Evolutionary conservation across 2,888 invertebrate genomes (phyloP).

Genomic region (Pristionchus japonicus): DNA sequence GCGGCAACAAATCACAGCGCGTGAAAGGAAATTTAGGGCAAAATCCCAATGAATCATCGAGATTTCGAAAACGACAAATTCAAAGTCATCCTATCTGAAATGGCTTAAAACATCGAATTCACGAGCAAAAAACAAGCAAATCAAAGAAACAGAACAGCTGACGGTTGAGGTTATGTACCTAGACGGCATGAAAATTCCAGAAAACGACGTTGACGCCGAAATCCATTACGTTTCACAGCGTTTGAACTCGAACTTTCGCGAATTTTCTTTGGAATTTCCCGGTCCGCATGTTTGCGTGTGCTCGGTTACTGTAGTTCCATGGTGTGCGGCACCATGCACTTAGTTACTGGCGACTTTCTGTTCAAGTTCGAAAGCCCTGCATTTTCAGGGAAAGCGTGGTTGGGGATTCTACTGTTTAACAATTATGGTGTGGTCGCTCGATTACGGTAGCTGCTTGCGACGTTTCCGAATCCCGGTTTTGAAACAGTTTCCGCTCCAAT

Average conservation of each 20-base stretch:
- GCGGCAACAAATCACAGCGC: background rate
- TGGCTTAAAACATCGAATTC: background rate
- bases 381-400: background rate
- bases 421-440: background rate
- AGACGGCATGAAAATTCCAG: background rate
- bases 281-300: too few relatives aligned
- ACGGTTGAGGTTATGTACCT: background rate
- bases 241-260: conserved; percentile 30
- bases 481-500: background rate
- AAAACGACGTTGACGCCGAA: background rate
- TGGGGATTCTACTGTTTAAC: background rate
- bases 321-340: too few relatives aligned
- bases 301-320: too few relatives aligned
- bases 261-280: conserved; percentile 27
- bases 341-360: too few relatives aligned
- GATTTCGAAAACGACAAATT: background rate
- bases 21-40: background rate
- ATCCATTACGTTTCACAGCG: too few relatives aligned
- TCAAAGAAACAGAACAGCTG: background rate
- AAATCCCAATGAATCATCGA: background rate
- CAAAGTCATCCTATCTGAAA: background rate
- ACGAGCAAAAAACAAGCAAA: background rate
- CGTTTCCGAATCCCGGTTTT: background rate
- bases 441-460: background rate
- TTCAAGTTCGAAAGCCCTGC: too few relatives aligned